phyloP scores from a whole-genome alignment of 2,888 invertebrate species.

The Boloria selene region DNA sequence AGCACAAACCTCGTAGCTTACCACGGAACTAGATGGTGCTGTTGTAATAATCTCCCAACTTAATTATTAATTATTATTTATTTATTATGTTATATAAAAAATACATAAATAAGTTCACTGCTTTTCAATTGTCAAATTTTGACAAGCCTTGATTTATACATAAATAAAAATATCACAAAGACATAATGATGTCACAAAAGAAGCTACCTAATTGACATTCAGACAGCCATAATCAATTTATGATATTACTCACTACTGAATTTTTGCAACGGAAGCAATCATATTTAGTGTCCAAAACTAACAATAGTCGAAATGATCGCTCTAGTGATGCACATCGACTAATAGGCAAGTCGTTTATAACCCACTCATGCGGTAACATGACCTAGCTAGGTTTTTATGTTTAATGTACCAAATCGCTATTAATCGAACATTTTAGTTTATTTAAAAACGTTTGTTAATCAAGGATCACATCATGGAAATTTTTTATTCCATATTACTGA shows the following conservation, averaged over 20 bases:
- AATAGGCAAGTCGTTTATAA: slow-evolving; percentile 25
- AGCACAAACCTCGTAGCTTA: too few relatives aligned
- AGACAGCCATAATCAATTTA: background rate
- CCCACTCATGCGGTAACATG: slow-evolving; percentile 27
- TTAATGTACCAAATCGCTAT: slow-evolving; percentile 30
- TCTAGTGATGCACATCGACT: slow-evolving; percentile 27
- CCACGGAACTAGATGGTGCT: too few relatives aligned
- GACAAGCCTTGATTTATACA: too few relatives aligned
- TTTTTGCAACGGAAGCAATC: slow-evolving; percentile 6
- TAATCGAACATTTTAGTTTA: background rate
- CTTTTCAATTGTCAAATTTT: too few relatives aligned
- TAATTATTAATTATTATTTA: too few relatives aligned
- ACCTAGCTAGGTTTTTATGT: slow-evolving; percentile 33
- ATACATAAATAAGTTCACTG: too few relatives aligned
- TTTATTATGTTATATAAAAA: too few relatives aligned
- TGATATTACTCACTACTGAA: background rate
- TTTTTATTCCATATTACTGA: background rate
- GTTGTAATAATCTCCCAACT: too few relatives aligned
- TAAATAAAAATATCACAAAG: background rate
- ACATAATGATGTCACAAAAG: background rate
- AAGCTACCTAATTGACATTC: background rate
- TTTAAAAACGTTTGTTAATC: background rate
- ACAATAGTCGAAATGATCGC: slow-evolving; percentile 26
- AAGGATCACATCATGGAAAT: background rate
- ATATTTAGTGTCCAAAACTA: slow-evolving; percentile 6